These are phyloP conservation scores for Isotomurus palustris DNA, from an alignment of 2,888 invertebrate genomes.

Conservation along the genomic window DNA sequence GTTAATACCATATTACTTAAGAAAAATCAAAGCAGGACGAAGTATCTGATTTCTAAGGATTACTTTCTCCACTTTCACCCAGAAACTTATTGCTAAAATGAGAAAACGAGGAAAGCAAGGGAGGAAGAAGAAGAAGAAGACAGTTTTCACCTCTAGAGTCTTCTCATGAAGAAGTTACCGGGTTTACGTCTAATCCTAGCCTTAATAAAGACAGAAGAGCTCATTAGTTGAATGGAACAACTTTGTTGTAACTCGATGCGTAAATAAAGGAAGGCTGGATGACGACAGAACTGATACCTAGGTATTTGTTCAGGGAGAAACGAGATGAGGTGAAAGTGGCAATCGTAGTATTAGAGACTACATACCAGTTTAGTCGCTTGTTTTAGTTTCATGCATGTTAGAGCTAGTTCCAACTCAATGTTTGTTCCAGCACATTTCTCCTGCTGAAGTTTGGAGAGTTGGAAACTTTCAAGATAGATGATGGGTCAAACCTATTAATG, in stretches of 20 bases:
- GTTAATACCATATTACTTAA: not conserved
- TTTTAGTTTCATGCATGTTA: slow-evolving; percentile 1
- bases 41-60: slow-evolving; percentile 1
- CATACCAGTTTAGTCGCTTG: slow-evolving; percentile 5
- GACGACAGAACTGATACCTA: slow-evolving; percentile 1
- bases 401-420: not conserved
- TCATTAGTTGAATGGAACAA: slow-evolving; percentile 27
- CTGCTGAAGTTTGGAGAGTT: not conserved
- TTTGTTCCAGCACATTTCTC: not conserved
- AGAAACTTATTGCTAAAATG: not conserved
- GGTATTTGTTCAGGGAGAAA: slow-evolving; percentile 4
- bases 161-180: slow-evolving; percentile 10
- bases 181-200: slow-evolving; percentile 27
- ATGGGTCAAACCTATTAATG: slow-evolving; percentile 43
- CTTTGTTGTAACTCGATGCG: slow-evolving; percentile 22
- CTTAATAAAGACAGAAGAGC: slow-evolving; percentile 36
- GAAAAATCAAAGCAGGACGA: slow-evolving; percentile 1
- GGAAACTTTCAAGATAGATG: slow-evolving; percentile 33
- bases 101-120: not conserved
- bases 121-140: no score
- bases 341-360: no score
- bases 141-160: not conserved
- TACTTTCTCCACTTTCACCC: slow-evolving; percentile 3
- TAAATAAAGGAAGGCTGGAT: slow-evolving; percentile 4
- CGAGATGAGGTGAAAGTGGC: no score